Evolutionary conservation across 2,113 vertebrate species (phyloP).

Genomic region (Synodontis membranacea): DNA sequence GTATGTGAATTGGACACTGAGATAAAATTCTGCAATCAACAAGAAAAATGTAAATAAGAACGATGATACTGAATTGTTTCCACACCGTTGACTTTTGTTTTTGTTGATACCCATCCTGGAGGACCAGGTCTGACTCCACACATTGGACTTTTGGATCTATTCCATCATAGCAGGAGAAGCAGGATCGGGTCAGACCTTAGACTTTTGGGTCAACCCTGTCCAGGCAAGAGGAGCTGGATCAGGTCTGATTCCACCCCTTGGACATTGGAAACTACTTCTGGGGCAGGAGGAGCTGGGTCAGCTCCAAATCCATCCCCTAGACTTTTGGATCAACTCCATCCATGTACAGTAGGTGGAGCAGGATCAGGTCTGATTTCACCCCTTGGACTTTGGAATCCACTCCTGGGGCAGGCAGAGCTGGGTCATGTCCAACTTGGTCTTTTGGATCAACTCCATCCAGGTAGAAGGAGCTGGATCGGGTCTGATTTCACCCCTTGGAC

Average conservation of each 20-base stretch:
- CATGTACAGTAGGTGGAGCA: background rate
- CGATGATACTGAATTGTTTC: background rate
- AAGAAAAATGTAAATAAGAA: background rate
- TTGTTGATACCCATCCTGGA: too few relatives aligned
- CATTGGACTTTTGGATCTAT: background rate
- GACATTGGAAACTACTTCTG: background rate
- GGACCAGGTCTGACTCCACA: background rate
- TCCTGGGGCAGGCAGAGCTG: background rate
- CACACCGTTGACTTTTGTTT: background rate
- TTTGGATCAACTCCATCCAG: background rate
- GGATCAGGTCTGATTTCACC: background rate
- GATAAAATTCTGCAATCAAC: background rate
- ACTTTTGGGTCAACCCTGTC: background rate
- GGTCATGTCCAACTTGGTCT: background rate
- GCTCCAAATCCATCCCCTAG: background rate
- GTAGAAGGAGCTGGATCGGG: background rate
- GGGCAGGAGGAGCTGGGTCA: background rate
- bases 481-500: background rate
- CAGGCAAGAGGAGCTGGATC: background rate
- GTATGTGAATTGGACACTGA: background rate
- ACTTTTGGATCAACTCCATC: background rate
- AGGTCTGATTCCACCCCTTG: background rate
- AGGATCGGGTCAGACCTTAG: background rate
- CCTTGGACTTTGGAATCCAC: background rate
- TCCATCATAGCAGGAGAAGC: background rate